Base-by-base conservation (phyloP, 2,888 invertebrate species). In the Yponomeuta sedellus region DNA sequence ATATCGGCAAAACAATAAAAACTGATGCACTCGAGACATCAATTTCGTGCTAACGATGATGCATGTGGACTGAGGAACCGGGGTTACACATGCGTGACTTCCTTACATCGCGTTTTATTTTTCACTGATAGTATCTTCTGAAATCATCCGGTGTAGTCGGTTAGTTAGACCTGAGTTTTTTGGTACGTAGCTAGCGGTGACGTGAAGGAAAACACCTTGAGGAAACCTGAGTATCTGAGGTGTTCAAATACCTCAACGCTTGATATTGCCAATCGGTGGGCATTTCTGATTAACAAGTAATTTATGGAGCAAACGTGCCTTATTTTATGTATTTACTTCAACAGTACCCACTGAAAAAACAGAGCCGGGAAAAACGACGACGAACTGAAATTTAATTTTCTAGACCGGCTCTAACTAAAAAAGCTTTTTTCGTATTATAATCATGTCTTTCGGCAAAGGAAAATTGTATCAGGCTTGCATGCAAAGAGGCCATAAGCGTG, bases 401-500 rank as follows among this genome's bases (percentile, higher is more conserved):
- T 52, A 16, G 16, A 52, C 44, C 44, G 44, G 16, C 12, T 12
- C 44, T 34, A 52, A 52, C 44, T 52, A 52, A 52, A 52, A 52
- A 52, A 52, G 12, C 44, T 12, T 12, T 16, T 52, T 52, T 52
- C 44, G 44, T 52, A 52, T 16, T 52, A 52, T 52, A 52, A 52
- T 52, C 44, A 52, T 16, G 44, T 52, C 44, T 52, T 52, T 52
- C 44, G 44, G 44, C 16, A 52, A 52, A 52, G 44, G 44, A 52
- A 16, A 69, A 71, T 73, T 71, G 73, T 72, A 71, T 66, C 71
- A 76, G 73, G 79, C 74, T 88, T 75, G 89, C 90, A 90, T 90
- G 90, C 84, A 81, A 87, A 87, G 80, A 75, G 75, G 73, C 85
- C 85, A 87, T 90, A 90, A 90, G 79, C 77, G 73, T 75, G 78